These are phyloP conservation scores for Idaea straminata DNA, from an alignment of 2,888 invertebrate species.

Conservation along the genomic window DNA sequence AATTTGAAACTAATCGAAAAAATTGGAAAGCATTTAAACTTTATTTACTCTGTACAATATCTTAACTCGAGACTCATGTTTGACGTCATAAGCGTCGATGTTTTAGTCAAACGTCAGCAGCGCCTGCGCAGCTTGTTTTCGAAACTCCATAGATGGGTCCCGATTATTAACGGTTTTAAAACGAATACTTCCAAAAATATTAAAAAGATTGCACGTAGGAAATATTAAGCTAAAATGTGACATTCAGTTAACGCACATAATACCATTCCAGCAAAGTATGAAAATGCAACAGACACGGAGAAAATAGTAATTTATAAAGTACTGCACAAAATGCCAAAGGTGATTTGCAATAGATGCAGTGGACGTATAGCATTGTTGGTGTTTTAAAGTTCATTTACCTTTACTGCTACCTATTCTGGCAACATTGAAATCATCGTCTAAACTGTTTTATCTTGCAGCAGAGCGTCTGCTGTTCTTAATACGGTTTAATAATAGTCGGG, in stretches of 20 bases:
- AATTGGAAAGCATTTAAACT: neutral
- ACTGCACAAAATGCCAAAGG: neutral
- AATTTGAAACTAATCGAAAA: neutral
- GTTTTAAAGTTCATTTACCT: slow-evolving; percentile 41
- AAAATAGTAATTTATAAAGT: neutral
- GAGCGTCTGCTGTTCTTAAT: slow-evolving; percentile 52
- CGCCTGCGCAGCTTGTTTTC: neutral
- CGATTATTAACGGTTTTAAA: neutral
- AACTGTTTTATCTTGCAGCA: slow-evolving; percentile 49
- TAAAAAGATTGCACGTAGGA: neutral
- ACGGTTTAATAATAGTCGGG: slow-evolving; percentile 39
- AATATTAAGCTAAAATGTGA: neutral
- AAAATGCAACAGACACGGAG: neutral
- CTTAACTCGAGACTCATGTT: neutral
- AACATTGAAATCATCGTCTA: slow-evolving; percentile 43
- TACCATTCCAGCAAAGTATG: neutral
- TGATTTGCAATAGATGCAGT: neutral
- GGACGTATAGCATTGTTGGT: neutral
- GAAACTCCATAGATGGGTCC: neutral
- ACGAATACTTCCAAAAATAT: neutral
- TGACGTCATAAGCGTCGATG: neutral
- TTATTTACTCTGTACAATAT: neutral
- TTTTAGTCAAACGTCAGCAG: neutral
- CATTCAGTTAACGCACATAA: too few relatives aligned
- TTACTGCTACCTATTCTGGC: slow-evolving; percentile 27